Base-by-base conservation (phyloP, 2,888 invertebrate genomes). In the Xestia rhomboidea region DNA sequence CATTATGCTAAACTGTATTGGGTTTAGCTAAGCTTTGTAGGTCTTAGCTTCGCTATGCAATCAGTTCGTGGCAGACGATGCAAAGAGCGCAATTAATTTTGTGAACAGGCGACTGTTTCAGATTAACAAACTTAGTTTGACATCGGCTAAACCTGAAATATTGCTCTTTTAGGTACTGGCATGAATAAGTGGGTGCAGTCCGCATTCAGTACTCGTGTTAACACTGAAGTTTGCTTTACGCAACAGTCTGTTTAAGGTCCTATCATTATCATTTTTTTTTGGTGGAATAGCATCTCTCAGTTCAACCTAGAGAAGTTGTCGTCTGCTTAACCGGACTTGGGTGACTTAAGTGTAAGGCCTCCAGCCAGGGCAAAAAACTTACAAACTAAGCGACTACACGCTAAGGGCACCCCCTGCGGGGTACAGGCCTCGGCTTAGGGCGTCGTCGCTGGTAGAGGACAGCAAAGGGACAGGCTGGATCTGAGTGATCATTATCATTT, bases 61-160 rank as follows among this genome's bases (percentile, higher is more conserved):
- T 78, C 79, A 68, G 60, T 62, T 62, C 24, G 57, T 51, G 60
- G 68, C 60, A 62, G 41, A 51, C 41, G 49, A 78, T n/a, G 27
- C 79, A 51, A 62, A 78, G 68, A 78, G 49, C 60, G 60, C 41
- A 62, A 78, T 77, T 51, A 62, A 44, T 77, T 51, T 49, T 62
- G 34, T 27, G 49, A 77, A 79, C 34, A 15, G 34, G 18, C 1
- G 27, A 27, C 66, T 38, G 66, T 69, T 79, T 79, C n/a, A 44
- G 10, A 60, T n/a, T 41, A 60, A 41, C 60, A 67, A 68, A 77
- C n/a, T 51, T 15, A 34, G 27, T 30, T 38, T 18, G 10, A 34
- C 30, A 30, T 30, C n/a, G n/a, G 27, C 30, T 78, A 24, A 76
- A 76, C 41, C 34, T 44, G 44, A 34, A 77, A 24, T 27, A 44